phyloP scores from a whole-genome alignment of 1,140 invertebrate genomes.

The Ruditapes philippinarum region DNA sequence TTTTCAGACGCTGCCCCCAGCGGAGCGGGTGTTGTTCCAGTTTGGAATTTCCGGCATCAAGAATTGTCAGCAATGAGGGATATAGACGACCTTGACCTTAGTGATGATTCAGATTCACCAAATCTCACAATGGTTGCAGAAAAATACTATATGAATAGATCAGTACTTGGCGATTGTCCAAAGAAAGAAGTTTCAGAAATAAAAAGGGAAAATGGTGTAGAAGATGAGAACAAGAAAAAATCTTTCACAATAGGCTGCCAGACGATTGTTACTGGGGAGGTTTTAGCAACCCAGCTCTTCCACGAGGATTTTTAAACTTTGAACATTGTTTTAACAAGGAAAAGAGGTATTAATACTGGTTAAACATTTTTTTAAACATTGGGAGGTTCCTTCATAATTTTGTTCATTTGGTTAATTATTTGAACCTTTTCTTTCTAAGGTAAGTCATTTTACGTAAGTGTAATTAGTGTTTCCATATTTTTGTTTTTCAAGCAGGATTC shows the following conservation, averaged over 20 bases:
- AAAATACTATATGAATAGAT: slow-evolving; percentile 85
- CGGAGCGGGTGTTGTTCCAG: slow-evolving; percentile 85
- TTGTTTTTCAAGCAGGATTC: no score
- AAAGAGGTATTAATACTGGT: no score
- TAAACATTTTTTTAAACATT: no score
- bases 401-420: no score
- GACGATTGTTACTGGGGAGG: slow-evolving; percentile 86
- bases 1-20: slow-evolving; percentile 85
- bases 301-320: slow-evolving; percentile 82
- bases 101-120: slow-evolving; percentile 78
- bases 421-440: no score
- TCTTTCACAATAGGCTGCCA: slow-evolving; percentile 81
- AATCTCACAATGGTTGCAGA: slow-evolving; percentile 85
- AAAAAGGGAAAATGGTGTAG: slow-evolving; percentile 38
- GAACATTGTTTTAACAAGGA: background rate
- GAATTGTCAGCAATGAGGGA: slow-evolving; percentile 82
- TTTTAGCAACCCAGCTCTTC: slow-evolving; percentile 86
- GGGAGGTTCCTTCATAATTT: no score
- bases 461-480: no score
- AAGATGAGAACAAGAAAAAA: slow-evolving; percentile 65
- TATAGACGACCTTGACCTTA: slow-evolving; percentile 82
- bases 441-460: no score
- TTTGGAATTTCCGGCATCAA: slow-evolving; percentile 85
- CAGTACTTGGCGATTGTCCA: slow-evolving; percentile 83
- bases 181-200: slow-evolving; percentile 46